Conservation (phyloP, 53 echinoderm and acorn worm species). For the Antedon mediterranea region DNA sequence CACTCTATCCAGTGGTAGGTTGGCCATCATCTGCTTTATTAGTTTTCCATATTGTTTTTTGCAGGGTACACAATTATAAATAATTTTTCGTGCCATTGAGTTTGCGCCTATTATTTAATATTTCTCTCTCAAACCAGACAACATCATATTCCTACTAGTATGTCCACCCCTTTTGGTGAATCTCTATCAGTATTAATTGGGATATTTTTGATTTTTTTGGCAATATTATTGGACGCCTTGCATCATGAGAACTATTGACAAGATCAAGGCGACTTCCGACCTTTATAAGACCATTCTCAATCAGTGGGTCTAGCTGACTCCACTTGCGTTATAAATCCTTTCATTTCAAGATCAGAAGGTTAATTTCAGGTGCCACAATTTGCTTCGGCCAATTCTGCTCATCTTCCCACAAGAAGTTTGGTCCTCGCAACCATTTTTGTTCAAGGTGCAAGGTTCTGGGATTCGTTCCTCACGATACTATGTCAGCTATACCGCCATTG, state of each 20-base stretch:
- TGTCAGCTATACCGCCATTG: conserved; percentile 34
- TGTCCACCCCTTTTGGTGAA: conserved; percentile 25
- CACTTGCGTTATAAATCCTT: too few species aligned
- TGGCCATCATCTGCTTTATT: too few species aligned
- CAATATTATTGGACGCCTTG: conserved; percentile 21
- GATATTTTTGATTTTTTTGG: conserved; percentile 17
- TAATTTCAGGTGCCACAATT: conserved; percentile 1
- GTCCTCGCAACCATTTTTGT: conserved; percentile 21
- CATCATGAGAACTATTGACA: neutral
- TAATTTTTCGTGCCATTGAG: too few species aligned
- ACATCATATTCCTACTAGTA: conserved; percentile 13
- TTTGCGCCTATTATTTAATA: too few species aligned
- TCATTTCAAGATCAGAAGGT: too few species aligned
- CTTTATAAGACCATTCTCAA: conserved; percentile 12
- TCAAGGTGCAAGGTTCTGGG: neutral
- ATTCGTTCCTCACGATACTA: conserved; percentile 15
- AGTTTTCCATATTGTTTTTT: too few species aligned
- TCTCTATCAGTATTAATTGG: conserved; percentile 4
- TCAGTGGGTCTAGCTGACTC: conserved; percentile 15
- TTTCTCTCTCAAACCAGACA: too few species aligned
- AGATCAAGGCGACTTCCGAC: conserved; percentile 11
- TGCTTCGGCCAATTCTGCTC: conserved; percentile 35
- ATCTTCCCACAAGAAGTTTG: conserved; percentile 14
- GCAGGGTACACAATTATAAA: too few species aligned
- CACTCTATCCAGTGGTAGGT: too few species aligned